Evolutionary conservation across 2,888 invertebrate genomes (phyloP).

Genomic region (Cyrtodaria siliqua): DNA sequence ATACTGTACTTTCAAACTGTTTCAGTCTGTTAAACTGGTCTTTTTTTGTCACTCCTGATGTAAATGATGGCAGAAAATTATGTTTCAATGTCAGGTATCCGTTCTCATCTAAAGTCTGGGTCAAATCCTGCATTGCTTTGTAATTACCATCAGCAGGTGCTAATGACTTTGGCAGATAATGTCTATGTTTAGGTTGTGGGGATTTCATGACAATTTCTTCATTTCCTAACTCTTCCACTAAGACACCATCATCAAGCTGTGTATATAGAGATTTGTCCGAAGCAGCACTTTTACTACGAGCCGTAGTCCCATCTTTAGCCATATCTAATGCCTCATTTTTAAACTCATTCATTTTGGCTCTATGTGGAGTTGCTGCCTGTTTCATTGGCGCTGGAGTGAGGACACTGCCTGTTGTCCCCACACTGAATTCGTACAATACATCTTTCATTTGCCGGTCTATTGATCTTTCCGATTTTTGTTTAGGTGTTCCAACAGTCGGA

Average conservation of each 20-base stretch:
- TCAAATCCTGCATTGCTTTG: slow-evolving; percentile 62
- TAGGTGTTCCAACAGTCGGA: slow-evolving; percentile 9
- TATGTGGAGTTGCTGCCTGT: slow-evolving; percentile 39
- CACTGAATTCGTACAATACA: slow-evolving; percentile 79
- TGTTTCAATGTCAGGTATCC: slow-evolving; percentile 70
- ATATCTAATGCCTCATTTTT: slow-evolving; percentile 31
- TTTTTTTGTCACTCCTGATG: slow-evolving; percentile 80
- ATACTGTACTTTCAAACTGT: slow-evolving; percentile 77
- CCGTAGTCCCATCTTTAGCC: slow-evolving; percentile 11
- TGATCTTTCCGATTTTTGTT: slow-evolving; percentile 11
- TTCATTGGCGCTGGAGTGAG: slow-evolving; percentile 57
- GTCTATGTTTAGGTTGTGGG: slow-evolving; percentile 36
- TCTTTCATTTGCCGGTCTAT: slow-evolving; percentile 72
- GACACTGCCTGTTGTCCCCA: slow-evolving; percentile 80
- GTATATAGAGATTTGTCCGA: slow-evolving; percentile 71
- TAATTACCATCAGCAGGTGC: slow-evolving; percentile 48
- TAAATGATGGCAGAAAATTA: slow-evolving; percentile 76
- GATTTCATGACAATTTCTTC: slow-evolving; percentile 75
- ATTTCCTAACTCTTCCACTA: slow-evolving; percentile 78
- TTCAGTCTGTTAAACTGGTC: slow-evolving; percentile 81
- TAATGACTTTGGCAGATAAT: slow-evolving; percentile 31
- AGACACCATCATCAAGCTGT: slow-evolving; percentile 77
- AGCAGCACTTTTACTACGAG: slow-evolving; percentile 34
- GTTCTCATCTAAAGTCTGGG: slow-evolving; percentile 62
- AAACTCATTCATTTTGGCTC: slow-evolving; percentile 50